Conservation (phyloP, 92 coral and sea anemone genomes). For the Umimayanthus kanabou region DNA sequence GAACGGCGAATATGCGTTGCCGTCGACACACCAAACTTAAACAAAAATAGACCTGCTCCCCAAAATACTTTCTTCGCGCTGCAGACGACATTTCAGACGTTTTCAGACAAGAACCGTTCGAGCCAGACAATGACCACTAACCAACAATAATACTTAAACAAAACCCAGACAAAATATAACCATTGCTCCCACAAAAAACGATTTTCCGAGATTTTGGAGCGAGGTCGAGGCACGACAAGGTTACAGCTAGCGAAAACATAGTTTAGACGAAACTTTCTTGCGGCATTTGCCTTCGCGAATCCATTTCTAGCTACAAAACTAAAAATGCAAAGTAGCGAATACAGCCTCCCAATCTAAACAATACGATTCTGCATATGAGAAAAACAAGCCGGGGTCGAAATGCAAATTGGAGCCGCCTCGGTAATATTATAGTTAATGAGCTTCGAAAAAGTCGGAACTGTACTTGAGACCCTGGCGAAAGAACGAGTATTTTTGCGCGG, state of each 20-base stretch:
- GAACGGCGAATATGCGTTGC: neutral
- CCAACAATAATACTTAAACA: conserved; percentile 99
- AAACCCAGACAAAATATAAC: conserved; percentile 98
- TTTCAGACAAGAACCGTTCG: conserved; percentile 89
- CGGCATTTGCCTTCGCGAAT: conserved; percentile 4
- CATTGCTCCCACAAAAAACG: conserved; percentile 66
- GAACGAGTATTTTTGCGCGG: neutral
- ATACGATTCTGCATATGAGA: conserved; percentile 55
- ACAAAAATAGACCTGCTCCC: conserved; percentile 67
- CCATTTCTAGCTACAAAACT: conserved; percentile 44
- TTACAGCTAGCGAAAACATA: conserved; percentile 25
- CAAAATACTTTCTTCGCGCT: conserved; percentile 65
- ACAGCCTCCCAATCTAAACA: conserved; percentile 63
- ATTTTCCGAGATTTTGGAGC: conserved; percentile 70
- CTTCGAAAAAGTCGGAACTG: conserved; percentile 20
- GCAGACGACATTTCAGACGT: conserved; percentile 93
- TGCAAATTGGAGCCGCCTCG: conserved; percentile 69
- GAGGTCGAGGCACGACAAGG: conserved; percentile 49
- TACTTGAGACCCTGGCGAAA: conserved; percentile 3
- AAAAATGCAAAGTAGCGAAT: conserved; percentile 69
- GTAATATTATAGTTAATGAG: conserved; percentile 23
- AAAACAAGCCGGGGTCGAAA: conserved; percentile 56
- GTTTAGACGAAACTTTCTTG: conserved; percentile 14
- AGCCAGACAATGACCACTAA: conserved; percentile 98
- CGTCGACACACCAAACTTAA: conserved; percentile 48